Evolutionary conservation across 2,113 vertebrate genomes (phyloP), one percentile per base, ranked within the genome.

Genomic region (Neodontobutis hainanensis): DNA sequence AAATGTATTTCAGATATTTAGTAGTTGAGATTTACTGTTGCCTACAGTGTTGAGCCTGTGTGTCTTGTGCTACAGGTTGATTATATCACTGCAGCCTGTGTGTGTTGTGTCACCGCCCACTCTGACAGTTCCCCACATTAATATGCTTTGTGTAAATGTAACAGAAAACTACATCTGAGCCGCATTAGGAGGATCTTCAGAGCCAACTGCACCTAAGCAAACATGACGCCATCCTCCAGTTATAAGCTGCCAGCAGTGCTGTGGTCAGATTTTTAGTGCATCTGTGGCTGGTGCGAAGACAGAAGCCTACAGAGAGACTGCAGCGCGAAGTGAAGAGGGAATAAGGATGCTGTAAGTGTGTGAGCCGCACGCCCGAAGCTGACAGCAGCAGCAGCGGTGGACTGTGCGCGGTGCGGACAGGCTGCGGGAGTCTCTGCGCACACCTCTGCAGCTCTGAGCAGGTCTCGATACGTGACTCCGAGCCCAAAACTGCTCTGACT

Each of bases 401-500:
- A n/a, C 65, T 5, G 59, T 61, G n/a, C 65, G 79, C 64, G 57
- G 69, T 43, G 61, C 15, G 57, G 40, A n/a, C 5, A 36, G 32
- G 70, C 9, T 60, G 75, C 11, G 4, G 73, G 73, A 81, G 59
- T 68, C 61, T 48, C 11, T 68, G 68, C 64, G 67, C 70, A 48
- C 78, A 67, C 80, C 68, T 72, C 79, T 74, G 83, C 65, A 12
- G 73, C 69, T 27, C 19, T 27, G 19, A 16, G 6, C 56, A 62
- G 47, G 81, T 52, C 35, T 72, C 15, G 48, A 42, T 88, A 75
- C 84, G 83, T 85, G 86, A 85, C 77, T 66, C 48, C 40, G n/a
- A 77, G 56, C 49, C 57, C 50, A 27, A 69, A 73, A 64, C 70
- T 69, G 65, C 32, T 53, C 73, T 49, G 70, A 70, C 45, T 68